Base-by-base conservation (phyloP, 2,797 vertebrate genomes). In the Sebastes cheni region DNA sequence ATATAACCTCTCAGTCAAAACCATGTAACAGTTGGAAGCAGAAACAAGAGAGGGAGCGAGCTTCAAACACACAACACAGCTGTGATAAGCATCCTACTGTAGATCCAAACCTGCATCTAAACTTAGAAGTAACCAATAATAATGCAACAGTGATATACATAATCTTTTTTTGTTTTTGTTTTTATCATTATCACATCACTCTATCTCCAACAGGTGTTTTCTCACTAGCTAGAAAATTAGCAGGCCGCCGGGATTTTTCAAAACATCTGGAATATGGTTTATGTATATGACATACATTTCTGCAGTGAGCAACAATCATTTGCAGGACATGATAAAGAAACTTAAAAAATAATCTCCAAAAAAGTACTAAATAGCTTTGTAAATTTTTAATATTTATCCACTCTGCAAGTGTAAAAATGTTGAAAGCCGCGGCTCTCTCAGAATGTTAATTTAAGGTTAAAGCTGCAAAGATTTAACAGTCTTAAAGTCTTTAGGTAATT, bases 401-500 rank as follows among this genome's bases (percentile, higher is more conserved):
- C 70, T 85, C 67, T 61, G n/a, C 60, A 62, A 72, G 56, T 90
- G 88, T 87, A 86, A 85, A 91, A 91, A 86, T 50, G 80, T 58
- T 85, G 62, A 86, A 78, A 83, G 73, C 84, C 30, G 67, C 83
- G 79, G 74, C 74, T 86, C 82, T 80, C 76, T 62, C 36, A 82
- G 72, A 88, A 90, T 86, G 86, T 92, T 88, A 88, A 89, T 88
- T 88, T 80, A 84, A 91, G 82, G 82, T 93, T 93, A 90, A 94
- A 94, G 94, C 93, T 92, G 92, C 86, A 88, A 83, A 92, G 89
- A 89, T 93, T 93, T 95, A 96, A 96, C 95, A 96, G 95, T 96
- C 95, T 94, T 95, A 91, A 92, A 93, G 94, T 95, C 94, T 89
- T 94, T 86, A 91, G 87, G 87, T 94, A 91, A 93, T 94, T 93